These are phyloP conservation scores for Hystrix cristata DNA, from an alignment of 2,113 vertebrate species.

Conservation along the genomic window DNA sequence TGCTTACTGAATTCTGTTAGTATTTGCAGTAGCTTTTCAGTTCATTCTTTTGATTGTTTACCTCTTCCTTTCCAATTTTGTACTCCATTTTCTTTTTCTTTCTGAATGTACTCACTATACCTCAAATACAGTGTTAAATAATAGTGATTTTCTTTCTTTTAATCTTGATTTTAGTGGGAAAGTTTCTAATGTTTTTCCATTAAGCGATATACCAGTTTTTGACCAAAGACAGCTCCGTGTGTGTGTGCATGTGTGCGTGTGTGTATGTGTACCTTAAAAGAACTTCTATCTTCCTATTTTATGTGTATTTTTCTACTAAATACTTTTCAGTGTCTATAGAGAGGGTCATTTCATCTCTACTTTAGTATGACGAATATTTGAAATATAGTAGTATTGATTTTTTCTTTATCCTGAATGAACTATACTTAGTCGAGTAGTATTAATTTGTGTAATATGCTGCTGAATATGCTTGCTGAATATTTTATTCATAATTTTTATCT, in stretches of 20 bases:
- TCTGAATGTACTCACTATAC: neutral
- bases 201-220: neutral
- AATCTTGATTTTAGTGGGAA: neutral
- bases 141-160: neutral
- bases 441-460: neutral
- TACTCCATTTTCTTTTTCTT: neutral
- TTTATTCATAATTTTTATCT: neutral
- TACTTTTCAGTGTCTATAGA: neutral
- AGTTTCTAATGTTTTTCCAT: neutral
- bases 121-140: constrained; percentile 4
- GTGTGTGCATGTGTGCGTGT: neutral
- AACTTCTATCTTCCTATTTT: neutral
- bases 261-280: neutral
- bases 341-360: neutral
- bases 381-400: neutral
- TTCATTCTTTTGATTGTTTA: neutral
- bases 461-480: neutral
- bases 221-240: neutral
- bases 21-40: neutral
- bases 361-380: neutral
- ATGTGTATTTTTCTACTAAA: neutral
- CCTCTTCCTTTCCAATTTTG: neutral
- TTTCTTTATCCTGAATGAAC: constrained; percentile 13
- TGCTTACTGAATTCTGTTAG: neutral
- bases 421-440: neutral